phyloP scores from a whole-genome alignment of 2,113 vertebrate species.

The human region GRCh38 chr22:38818501-38819000 shows the following conservation, averaged over 20 bases:
- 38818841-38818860: not conserved
- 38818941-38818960: fast-evolving
- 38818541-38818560: not conserved
- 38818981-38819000: not conserved
- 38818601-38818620: slow-evolving; percentile 45
- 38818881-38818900: not conserved
- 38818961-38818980: not conserved
- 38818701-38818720: not conserved
- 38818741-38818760: not conserved
- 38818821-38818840: not conserved
- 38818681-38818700: slow-evolving; percentile 33
- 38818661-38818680: slow-evolving; percentile 68
- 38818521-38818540: not conserved
- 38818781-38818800: not conserved
- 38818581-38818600: slow-evolving; percentile 81
- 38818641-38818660: slow-evolving; percentile 51
- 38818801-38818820: not conserved
- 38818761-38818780: not conserved
- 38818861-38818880: not conserved
- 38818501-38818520: slow-evolving; percentile 70
- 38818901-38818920: not conserved
- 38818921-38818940: not conserved
- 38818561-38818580: not conserved
- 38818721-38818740: not conserved
- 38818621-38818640: not conserved